Base-by-base conservation (phyloP, 2,113 vertebrate species). In the Oophaga pumilio region DNA sequence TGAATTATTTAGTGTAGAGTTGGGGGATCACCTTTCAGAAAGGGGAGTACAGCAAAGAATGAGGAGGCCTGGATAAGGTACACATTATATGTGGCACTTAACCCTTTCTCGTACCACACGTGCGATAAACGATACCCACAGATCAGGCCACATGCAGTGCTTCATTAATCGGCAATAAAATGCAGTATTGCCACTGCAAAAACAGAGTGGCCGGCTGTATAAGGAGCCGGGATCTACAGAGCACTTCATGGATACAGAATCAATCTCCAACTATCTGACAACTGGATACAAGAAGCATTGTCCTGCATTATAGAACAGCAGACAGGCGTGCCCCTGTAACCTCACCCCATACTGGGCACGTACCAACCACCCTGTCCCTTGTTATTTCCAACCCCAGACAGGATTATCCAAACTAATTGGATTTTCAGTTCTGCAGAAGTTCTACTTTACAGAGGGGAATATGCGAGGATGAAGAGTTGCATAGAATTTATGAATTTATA, bases 11-110 rank as follows among this genome's bases (percentile, higher is more conserved):
- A 86, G 49, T 26, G n/a, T 62, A 26, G 76, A 28, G 18, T 13
- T 79, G 84, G 24, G 49, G 59, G 60, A 57, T 86, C 85, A 80
- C 49, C 85, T 86, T 86, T 79, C 85, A 86, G 15, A 2, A 24
- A 64, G 60, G 20, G 60, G 71, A 24, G 62, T 6, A 43, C 84
- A 79, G 17, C 1, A 50, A 6, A 69, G 20, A 33, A 9, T 76
- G 15, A 22, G 73, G 43, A 10, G 52, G 73, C 8, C 28, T 49
- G 26, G 24, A 56, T 80, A 56, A 26, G 20, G 53, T 26, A 74
- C 10, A 82, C 66, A 74, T 66, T 28, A 79, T 53, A 80, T 73
- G 64, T 81, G 66, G 26, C 66, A 87, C 52, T 76, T 86, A 77
- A 62, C 18, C 57, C 57, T 28, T 28, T 66, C 85, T 71, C 10